Percentiles rank a stretch among this genome's conserved stretches.
phyloP scores from a whole-genome alignment of 2,797 vertebrate species.

The Chrysocyon brachyurus region DNA sequence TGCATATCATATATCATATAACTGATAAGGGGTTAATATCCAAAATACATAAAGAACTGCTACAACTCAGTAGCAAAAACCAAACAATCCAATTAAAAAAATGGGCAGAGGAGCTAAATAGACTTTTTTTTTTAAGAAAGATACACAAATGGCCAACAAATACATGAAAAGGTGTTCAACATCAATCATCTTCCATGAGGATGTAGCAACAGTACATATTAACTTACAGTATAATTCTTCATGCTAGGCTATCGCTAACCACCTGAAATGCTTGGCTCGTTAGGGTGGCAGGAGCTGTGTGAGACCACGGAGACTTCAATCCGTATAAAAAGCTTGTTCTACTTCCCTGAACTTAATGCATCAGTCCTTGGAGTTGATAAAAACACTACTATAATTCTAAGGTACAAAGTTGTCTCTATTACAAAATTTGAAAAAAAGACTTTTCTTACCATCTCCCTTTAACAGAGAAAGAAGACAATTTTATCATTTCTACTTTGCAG shows the following conservation, averaged over 20 bases:
- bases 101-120: background rate
- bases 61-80: background rate
- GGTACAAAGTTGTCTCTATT: background rate
- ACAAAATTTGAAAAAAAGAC: background rate
- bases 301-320: background rate
- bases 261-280: background rate
- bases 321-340: background rate
- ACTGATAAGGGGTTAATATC: background rate
- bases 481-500: background rate
- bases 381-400: background rate
- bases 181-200: background rate
- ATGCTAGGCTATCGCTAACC: background rate
- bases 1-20: background rate
- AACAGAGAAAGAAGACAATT: background rate
- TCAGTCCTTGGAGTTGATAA: background rate
- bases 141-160: background rate
- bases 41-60: background rate
- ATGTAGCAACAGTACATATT: background rate
- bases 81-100: background rate
- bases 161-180: background rate
- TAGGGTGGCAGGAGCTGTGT: background rate
- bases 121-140: background rate
- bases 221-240: background rate
- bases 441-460: background rate
- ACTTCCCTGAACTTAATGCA: background rate